Conservation (phyloP, 2,113 vertebrate genomes). For the Seriola rivoliana region DNA sequence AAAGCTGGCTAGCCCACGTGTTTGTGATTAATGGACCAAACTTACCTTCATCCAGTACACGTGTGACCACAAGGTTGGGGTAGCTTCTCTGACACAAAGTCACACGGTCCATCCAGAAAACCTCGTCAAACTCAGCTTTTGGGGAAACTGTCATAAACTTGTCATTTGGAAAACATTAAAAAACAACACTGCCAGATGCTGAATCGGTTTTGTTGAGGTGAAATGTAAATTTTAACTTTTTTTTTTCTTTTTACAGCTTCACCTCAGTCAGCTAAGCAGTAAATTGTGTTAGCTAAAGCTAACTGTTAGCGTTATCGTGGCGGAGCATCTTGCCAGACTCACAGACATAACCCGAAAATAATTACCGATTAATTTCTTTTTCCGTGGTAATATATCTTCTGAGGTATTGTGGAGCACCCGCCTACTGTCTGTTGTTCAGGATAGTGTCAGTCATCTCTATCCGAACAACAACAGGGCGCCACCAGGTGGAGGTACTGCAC, state of each 20-base stretch:
- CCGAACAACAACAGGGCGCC: not conserved
- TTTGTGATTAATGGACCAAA: not conserved
- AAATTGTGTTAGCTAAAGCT: slow-evolving; percentile 12
- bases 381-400: not conserved
- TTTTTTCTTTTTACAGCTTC: not conserved
- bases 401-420: accelerated
- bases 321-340: not conserved
- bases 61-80: slow-evolving; percentile 75
- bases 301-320: not conserved
- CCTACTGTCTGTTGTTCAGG: not conserved
- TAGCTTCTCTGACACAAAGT: slow-evolving; percentile 36
- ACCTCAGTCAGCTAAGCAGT: not conserved
- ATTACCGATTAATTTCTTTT: not conserved
- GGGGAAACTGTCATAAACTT: not conserved
- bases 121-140: accelerated
- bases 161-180: not conserved
- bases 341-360: not conserved
- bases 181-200: not conserved
- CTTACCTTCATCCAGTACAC: slow-evolving; percentile 60
- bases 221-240: not conserved
- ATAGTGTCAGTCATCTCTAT: not conserved
- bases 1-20: no score
- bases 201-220: not conserved
- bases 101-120: slow-evolving; percentile 14
- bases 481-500: not conserved